Base-by-base conservation (phyloP, 2,888 invertebrate species). In the Hypercompe scribonia region DNA sequence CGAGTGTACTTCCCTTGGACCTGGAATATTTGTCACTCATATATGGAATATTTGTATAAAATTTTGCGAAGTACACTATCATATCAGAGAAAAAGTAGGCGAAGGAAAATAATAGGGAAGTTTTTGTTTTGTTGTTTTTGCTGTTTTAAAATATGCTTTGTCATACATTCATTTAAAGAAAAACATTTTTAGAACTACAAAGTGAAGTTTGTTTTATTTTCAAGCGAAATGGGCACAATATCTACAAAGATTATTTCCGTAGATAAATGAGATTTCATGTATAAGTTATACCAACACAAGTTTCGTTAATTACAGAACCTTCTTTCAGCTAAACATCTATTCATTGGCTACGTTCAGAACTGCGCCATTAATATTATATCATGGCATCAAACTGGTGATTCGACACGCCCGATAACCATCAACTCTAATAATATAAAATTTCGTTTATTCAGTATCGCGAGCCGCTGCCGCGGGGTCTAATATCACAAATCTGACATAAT, bases 401-500 rank as follows among this genome's bases (percentile, higher is more conserved):
- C 69, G 72, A 76, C 71, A 70, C 73, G 74, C 72, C 58, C 76
- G 70, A 70, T 69, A 65, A 69, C 73, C 36, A 73, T 70, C 70
- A 65, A 66, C 73, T 69, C 71, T 71, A 68, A 75, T 69, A 66
- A 65, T 54, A 70, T 70, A 72, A 71, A 75, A 73, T 76, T 58
- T 74, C 61, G 65, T 70, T 72, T 66, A 72, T 73, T 69, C 69
- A 69, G 28, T 65, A 31, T 33, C 64, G 33, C 63, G n/a, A 54
- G 68, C 28, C 65, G 64, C 42, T 24, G 75, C 79, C 81, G 71
- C 76, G 69, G 81, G 81, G 71, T 65, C 63, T 83, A 73, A 78
- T 78, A 79, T 81, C 81, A 80, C 83, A 83, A 82, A 81, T 79
- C 78, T 81, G 77, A 72, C 70, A 78, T 83, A 81, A 83, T 83